Evolutionary conservation across 1,140 invertebrate species (phyloP), one percentile per base, ranked within the genome.

Genomic region (Drosophila virilis): DNA sequence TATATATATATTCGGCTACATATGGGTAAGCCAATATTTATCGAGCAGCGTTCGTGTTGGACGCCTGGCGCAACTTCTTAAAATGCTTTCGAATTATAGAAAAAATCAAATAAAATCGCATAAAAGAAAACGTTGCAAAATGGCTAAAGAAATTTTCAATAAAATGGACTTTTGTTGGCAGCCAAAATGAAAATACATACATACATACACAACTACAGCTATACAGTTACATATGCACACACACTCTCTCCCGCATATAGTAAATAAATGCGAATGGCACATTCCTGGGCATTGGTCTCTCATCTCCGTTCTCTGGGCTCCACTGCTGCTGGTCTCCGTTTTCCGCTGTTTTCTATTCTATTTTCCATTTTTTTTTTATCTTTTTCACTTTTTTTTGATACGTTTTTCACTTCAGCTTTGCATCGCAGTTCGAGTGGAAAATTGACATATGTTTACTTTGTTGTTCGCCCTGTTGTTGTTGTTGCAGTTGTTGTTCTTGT

Each of bases 401-500:
- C 83, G 79, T 83, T 86, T 86, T 86, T 89, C 84, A 86, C 77
- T 84, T 79, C 54, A 78, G 80, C 84, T 88, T 88, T 88, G 84
- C 80, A 88, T 89, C 84, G 84, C 84, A 89, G 80, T 77, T 88
- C 84, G 80, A 88, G 84, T 84, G 84, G 84, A 88, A 88, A 88
- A 89, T 88, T 88, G 84, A 89, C 84, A 88, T 88, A 89, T 88
- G 84, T 88, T 88, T 88, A 89, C 84, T 88, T 80, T 89, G 84
- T 78, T 89, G 57, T 71, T 62, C 52, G 54, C 43, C 35, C 69
- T 71, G 66, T 54, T 82, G 66, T 73, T 79, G 67, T 40, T 28
- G 12, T 15, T 71, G 66, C 50, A 78, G 66, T 73, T 77, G 67
- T 40, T 28, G 12, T 15, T n/a, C 15, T n/a, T 28, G 32, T 54